These are phyloP conservation scores for Atherinomorus stipes DNA, from an alignment of 2,113 vertebrate species.

Conservation along the genomic window DNA sequence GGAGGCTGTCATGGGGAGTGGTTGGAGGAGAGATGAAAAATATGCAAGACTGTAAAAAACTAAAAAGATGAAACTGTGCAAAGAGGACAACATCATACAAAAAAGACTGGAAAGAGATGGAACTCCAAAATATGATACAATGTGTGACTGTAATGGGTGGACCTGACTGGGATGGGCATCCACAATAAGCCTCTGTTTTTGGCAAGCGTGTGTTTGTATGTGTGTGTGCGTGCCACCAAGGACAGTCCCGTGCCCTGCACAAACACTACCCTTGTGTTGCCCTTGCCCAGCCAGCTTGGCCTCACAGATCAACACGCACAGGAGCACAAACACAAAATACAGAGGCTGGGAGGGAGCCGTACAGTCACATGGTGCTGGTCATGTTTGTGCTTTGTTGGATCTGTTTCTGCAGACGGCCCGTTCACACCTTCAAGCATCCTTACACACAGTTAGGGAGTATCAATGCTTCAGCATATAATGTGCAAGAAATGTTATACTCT, in stretches of 20 bases:
- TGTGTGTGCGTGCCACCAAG: constrained; percentile 63
- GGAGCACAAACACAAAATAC: constrained; percentile 48
- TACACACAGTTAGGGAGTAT: not conserved
- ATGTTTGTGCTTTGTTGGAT: constrained; percentile 31
- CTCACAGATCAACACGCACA: constrained; percentile 36
- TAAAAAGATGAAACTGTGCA: not conserved
- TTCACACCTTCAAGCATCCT: constrained; percentile 18
- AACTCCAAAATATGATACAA: constrained; percentile 59
- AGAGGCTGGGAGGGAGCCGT: constrained; percentile 13
- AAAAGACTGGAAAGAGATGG: constrained; percentile 18
- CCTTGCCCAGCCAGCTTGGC: constrained; percentile 54
- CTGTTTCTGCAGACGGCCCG: constrained; percentile 18
- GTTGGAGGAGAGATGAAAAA: not conserved
- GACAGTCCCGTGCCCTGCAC: constrained; percentile 76
- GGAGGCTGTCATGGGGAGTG: not conserved
- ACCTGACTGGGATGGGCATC: constrained; percentile 50
- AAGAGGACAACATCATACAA: not conserved
- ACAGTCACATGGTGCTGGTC: constrained; percentile 52
- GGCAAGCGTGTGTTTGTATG: constrained; percentile 55
- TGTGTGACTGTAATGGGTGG: constrained; percentile 69
- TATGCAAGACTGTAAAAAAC: not conserved
- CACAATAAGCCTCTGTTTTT: constrained; percentile 81
- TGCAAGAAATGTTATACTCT: not conserved
- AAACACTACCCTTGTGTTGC: constrained; percentile 78
- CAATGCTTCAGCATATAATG: not conserved